These are phyloP conservation scores for Toxotes lorentzi DNA, from an alignment of 2,797 vertebrate species.

Conservation along the genomic window DNA sequence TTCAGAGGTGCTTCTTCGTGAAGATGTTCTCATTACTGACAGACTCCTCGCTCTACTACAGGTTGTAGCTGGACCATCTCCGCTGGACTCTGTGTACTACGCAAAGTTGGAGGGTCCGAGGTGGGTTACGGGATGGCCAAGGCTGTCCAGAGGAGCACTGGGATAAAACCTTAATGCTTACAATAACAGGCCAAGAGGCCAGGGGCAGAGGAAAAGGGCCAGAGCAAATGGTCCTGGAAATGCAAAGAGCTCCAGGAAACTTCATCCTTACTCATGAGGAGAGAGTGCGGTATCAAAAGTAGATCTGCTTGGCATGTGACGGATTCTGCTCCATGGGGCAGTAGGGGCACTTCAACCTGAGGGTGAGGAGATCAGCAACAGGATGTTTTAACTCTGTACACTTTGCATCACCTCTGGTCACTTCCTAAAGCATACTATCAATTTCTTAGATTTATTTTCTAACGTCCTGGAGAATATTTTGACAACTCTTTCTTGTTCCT, in stretches of 20 bases:
- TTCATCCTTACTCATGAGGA: constrained; percentile 67
- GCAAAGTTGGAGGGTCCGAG: constrained; percentile 71
- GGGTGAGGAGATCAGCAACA: constrained; percentile 20
- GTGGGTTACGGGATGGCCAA: constrained; percentile 66
- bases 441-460: background rate
- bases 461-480: background rate
- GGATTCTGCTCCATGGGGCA: constrained; percentile 96
- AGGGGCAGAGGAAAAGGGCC: constrained; percentile 66
- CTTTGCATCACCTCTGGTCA: background rate
- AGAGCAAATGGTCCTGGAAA: constrained; percentile 77
- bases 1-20: constrained; percentile 67
- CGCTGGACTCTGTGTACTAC: constrained; percentile 75
- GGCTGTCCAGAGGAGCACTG: constrained; percentile 75
- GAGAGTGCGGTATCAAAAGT: constrained; percentile 87
- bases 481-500: background rate
- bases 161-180: constrained; percentile 79
- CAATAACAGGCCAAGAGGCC: constrained; percentile 70
- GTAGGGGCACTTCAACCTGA: constrained; percentile 94
- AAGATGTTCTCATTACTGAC: constrained; percentile 65
- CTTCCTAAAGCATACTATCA: no score
- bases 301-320: constrained; percentile 93
- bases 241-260: constrained; percentile 73
- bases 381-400: background rate
- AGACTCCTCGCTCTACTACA: constrained; percentile 71
- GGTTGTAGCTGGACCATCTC: constrained; percentile 66